phyloP scores from a whole-genome alignment of 2,888 invertebrate genomes.

The Cephus rjabovi region DNA sequence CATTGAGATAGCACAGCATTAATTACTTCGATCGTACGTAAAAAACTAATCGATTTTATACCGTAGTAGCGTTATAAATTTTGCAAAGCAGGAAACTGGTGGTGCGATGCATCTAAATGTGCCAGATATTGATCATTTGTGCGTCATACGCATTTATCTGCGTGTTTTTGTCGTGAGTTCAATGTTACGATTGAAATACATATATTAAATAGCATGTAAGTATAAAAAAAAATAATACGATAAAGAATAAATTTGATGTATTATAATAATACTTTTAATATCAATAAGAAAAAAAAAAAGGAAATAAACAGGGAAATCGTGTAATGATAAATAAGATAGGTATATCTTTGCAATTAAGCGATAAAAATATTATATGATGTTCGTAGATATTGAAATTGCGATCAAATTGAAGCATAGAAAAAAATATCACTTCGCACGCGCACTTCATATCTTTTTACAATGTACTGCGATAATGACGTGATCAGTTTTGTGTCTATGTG shows the following conservation, averaged over 20 bases:
- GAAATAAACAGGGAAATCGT: neutral
- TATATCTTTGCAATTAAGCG: neutral
- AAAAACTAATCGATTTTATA: too few relatives aligned
- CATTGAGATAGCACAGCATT: neutral
- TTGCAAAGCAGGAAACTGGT: neutral
- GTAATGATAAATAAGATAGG: neutral
- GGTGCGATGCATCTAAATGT: neutral
- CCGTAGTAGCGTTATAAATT: neutral
- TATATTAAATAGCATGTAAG: neutral
- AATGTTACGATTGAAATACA: neutral
- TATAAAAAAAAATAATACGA: too few relatives aligned
- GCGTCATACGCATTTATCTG: neutral
- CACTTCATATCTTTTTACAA: neutral
- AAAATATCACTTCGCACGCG: neutral
- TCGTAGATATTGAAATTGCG: neutral
- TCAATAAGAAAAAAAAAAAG: neutral
- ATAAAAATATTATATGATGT: neutral
- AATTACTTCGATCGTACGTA: neutral
- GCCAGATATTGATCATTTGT: neutral
- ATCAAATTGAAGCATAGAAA: neutral
- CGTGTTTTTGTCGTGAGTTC: neutral
- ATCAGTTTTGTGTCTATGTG: neutral
- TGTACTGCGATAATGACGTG: neutral
- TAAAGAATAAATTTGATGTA: neutral
- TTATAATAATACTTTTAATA: neutral